phyloP scores from a whole-genome alignment of 2,113 vertebrate species.

The Pedetes capensis region DNA sequence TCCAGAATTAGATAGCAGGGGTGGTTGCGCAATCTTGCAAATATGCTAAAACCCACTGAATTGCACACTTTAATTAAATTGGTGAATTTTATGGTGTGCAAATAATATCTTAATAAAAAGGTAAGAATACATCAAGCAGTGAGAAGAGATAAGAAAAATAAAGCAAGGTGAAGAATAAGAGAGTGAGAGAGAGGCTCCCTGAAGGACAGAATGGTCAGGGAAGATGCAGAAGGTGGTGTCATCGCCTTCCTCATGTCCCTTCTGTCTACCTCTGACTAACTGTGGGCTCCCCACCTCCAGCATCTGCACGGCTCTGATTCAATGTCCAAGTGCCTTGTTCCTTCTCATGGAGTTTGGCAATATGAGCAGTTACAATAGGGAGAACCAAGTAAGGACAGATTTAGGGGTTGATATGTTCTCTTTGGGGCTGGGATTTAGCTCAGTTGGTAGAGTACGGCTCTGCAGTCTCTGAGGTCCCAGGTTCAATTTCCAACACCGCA shows the following conservation, averaged over 20 bases:
- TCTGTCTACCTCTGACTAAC: accelerated
- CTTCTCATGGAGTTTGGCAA: neutral
- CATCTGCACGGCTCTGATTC: accelerated
- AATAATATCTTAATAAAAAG: neutral
- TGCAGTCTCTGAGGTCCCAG: no score
- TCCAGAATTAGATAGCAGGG: neutral
- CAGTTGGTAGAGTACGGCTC: no score
- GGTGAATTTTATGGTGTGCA: neutral
- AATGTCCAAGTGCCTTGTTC: neutral
- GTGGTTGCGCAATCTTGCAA: neutral
- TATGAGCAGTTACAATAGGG: neutral
- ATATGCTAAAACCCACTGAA: neutral
- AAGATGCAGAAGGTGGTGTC: neutral
- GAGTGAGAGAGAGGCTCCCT: neutral
- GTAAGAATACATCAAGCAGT: neutral
- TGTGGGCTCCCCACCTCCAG: neutral
- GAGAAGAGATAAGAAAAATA: neutral
- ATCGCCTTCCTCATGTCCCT: no score
- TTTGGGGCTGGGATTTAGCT: no score
- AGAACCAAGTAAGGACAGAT: neutral
- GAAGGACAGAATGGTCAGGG: neutral
- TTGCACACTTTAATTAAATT: neutral
- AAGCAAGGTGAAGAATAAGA: neutral
- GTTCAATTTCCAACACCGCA: no score
- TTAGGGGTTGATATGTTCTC: neutral